Evolutionary conservation across 2,797 vertebrate species (phyloP).

Genomic region (Agapornis canus): DNA sequence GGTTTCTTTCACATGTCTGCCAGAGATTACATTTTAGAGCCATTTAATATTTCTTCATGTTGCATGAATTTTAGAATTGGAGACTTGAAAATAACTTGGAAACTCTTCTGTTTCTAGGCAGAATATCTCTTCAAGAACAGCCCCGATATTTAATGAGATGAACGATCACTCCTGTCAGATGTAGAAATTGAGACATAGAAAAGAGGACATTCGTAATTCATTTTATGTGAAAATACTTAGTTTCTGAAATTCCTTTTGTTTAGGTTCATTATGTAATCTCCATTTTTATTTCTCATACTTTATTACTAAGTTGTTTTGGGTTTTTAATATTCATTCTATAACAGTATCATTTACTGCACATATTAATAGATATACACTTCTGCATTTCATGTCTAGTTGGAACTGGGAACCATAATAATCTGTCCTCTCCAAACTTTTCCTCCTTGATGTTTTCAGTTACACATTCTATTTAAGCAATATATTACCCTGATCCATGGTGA

Average conservation of each 20-base stretch:
- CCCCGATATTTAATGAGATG: slow-evolving; percentile 73
- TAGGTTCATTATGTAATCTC: background rate
- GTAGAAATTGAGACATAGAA: background rate
- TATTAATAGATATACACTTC: background rate
- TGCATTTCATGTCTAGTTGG: background rate
- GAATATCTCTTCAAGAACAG: slow-evolving; percentile 91
- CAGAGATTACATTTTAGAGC: background rate
- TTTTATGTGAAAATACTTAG: background rate
- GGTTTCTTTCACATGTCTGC: background rate
- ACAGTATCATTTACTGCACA: background rate
- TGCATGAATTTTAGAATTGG: background rate
- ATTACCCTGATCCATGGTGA: background rate
- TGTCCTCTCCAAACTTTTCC: background rate
- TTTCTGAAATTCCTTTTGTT: background rate
- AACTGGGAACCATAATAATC: background rate
- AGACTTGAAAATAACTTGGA: background rate
- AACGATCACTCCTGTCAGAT: background rate
- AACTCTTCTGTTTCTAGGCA: slow-evolving; percentile 80
- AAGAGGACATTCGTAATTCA: background rate
- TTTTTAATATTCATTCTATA: background rate
- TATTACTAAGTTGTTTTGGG: background rate
- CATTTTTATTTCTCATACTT: background rate
- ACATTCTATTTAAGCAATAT: background rate
- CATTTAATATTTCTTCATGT: background rate
- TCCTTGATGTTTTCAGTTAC: background rate